Evolutionary conservation across 2,888 invertebrate genomes (phyloP).

Genomic region (Agriopis leucophaearia): DNA sequence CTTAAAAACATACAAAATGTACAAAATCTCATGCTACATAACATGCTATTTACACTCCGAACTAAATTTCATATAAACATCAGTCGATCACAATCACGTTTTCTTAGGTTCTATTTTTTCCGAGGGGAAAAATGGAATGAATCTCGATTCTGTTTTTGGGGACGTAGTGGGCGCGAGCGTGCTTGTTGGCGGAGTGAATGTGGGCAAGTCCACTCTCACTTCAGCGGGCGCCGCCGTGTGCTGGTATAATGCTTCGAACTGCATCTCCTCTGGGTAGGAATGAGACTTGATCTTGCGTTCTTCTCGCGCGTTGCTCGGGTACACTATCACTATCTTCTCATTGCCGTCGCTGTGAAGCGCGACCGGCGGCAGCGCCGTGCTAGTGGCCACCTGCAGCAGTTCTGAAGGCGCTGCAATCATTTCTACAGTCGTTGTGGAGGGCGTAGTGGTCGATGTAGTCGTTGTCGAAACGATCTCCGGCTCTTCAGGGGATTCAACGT

Average conservation of each 20-base stretch:
- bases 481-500: conserved; percentile 75
- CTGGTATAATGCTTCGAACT: conserved; percentile 81
- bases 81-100: conserved; percentile 44
- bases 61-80: conserved; percentile 24
- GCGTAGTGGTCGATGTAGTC: conserved; percentile 4
- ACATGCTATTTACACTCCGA: conserved; percentile 43
- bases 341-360: conserved; percentile 72
- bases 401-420: conserved; percentile 72
- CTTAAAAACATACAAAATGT: conserved; percentile 31
- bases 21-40: conserved; percentile 32
- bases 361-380: conserved; percentile 79
- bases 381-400: conserved; percentile 72
- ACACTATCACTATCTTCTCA: conserved; percentile 82
- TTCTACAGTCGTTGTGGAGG: conserved; percentile 60
- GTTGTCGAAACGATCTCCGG: conserved; percentile 68
- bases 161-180: conserved; percentile 54
- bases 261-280: conserved; percentile 81
- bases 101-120: conserved; percentile 51
- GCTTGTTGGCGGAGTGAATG: conserved; percentile 81
- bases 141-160: conserved; percentile 58
- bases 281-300: conserved; percentile 82
- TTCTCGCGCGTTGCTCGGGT: conserved; percentile 82
- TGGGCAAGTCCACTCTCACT: conserved; percentile 86
- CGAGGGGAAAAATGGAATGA: conserved; percentile 63
- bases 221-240: conserved; percentile 72